Evolutionary conservation across 92 coral and sea anemone genomes (phyloP).

Genomic region (Porites divaricata): DNA sequence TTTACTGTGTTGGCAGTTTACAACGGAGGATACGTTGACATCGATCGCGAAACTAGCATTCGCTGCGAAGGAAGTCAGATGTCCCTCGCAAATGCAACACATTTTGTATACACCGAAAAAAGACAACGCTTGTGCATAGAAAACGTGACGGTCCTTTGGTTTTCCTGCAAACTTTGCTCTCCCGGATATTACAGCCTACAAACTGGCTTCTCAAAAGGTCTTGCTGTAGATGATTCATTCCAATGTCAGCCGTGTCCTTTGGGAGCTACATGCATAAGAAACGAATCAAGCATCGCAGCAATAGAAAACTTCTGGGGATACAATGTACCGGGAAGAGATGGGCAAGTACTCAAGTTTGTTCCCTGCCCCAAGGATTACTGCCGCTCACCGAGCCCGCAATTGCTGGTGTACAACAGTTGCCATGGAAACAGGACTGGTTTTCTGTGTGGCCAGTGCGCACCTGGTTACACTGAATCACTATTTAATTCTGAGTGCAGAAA

Average conservation of each 20-base stretch:
- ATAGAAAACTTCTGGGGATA: conserved; percentile 55
- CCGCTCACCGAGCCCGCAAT: conserved; percentile 12
- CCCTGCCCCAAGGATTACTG: conserved; percentile 58
- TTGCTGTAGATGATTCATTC: conserved; percentile 29
- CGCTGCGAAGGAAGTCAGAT: conserved; percentile 62
- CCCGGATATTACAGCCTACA: conserved; percentile 63
- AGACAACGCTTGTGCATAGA: conserved; percentile 23
- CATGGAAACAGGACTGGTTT: conserved; percentile 63
- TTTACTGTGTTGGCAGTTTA: conserved; percentile 32
- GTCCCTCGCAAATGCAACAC: conserved; percentile 48
- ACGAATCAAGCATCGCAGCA: conserved; percentile 53
- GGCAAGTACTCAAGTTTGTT: conserved; percentile 21
- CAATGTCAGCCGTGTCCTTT: conserved; percentile 58
- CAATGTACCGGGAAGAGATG: not conserved
- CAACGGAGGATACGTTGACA: conserved; percentile 64
- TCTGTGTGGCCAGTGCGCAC: conserved; percentile 52
- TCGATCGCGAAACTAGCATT: conserved; percentile 27
- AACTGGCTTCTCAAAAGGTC: conserved; percentile 54
- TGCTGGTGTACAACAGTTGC: conserved; percentile 44
- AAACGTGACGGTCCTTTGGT: conserved; percentile 46
- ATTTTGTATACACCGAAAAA: conserved; percentile 30
- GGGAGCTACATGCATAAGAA: conserved; percentile 43
- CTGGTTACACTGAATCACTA: conserved; percentile 54
- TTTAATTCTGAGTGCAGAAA: conserved; percentile 44
- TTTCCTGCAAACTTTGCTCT: conserved; percentile 59